These are phyloP conservation scores for Lonchura striata DNA, from an alignment of 2,113 vertebrate species.

Conservation along the genomic window DNA sequence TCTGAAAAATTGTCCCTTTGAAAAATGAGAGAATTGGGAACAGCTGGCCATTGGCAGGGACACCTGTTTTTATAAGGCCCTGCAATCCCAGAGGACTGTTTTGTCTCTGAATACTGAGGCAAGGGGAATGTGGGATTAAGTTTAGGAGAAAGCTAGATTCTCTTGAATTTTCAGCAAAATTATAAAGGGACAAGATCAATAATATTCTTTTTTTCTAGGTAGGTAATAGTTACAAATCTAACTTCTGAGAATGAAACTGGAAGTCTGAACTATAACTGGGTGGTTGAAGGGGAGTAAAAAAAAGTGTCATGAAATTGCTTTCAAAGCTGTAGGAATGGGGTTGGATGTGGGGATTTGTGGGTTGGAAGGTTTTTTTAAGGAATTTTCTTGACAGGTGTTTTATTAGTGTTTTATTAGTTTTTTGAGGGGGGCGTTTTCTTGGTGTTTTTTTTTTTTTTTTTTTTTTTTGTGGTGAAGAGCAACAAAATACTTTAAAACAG, in stretches of 20 bases:
- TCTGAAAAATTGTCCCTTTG: not conserved
- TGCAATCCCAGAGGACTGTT: not conserved
- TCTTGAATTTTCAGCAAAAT: not conserved
- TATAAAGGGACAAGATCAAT: not conserved
- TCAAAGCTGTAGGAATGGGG: not conserved
- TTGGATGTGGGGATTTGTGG: not conserved
- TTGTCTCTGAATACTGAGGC: not conserved
- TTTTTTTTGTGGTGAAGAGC: not conserved
- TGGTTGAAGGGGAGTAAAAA: not conserved
- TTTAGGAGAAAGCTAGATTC: not conserved
- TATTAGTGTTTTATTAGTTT: not conserved
- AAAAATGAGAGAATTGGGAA: conserved; percentile 22
- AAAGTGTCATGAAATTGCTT: not conserved
- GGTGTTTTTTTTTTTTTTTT: not conserved
- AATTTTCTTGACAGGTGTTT: not conserved
- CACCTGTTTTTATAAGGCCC: not conserved
- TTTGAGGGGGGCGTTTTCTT: not conserved
- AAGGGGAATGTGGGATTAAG: not conserved
- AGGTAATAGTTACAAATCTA: not conserved
- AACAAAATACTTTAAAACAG: not conserved
- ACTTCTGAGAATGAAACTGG: not conserved
- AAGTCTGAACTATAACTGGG: not conserved
- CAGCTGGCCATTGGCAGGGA: conserved; percentile 27
- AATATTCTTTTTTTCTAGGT: not conserved
- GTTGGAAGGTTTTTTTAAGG: not conserved